These are phyloP conservation scores for Agonopterix heracliana DNA, from an alignment of 2,888 invertebrate species.

Conservation along the genomic window DNA sequence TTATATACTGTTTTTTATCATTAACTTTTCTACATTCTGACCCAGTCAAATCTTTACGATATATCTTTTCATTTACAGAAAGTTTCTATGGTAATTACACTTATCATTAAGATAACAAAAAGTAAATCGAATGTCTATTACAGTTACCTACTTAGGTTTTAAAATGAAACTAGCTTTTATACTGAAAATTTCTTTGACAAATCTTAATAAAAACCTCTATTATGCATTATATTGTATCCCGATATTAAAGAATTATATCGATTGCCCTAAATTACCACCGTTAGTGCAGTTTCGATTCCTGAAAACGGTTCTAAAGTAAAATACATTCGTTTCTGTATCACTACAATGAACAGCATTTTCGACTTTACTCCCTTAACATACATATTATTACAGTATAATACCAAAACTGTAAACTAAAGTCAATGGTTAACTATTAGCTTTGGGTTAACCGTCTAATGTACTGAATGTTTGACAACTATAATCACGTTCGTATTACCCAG, in stretches of 20 bases:
- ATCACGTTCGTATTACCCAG: conserved; percentile 18
- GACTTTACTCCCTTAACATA: conserved; percentile 5
- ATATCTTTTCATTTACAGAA: conserved; percentile 3
- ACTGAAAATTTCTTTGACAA: conserved; percentile 23
- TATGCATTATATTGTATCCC: conserved; percentile 34
- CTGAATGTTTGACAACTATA: conserved; percentile 25
- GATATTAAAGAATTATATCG: conserved; percentile 26
- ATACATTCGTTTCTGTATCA: background rate
- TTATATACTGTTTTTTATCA: conserved; percentile 32
- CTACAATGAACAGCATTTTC: conserved; percentile 10
- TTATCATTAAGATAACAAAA: conserved; percentile 5
- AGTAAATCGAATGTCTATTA: background rate
- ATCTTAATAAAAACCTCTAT: conserved; percentile 25
- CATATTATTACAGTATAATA: conserved; percentile 16
- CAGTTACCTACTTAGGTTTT: background rate
- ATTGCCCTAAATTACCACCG: conserved; percentile 20
- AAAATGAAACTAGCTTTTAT: background rate
- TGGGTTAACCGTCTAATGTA: conserved; percentile 39
- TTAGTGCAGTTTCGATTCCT: background rate
- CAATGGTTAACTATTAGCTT: conserved; percentile 28
- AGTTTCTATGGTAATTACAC: conserved; percentile 6
- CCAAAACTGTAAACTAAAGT: conserved; percentile 9
- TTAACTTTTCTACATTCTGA: conserved; percentile 28
- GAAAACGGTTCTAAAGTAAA: conserved; percentile 10
- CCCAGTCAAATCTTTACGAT: conserved; percentile 37